Percentiles rank a stretch among this genome's conserved stretches.
Conservation (phyloP, 2,113 vertebrate genomes). For the Sciurus niger region DNA sequence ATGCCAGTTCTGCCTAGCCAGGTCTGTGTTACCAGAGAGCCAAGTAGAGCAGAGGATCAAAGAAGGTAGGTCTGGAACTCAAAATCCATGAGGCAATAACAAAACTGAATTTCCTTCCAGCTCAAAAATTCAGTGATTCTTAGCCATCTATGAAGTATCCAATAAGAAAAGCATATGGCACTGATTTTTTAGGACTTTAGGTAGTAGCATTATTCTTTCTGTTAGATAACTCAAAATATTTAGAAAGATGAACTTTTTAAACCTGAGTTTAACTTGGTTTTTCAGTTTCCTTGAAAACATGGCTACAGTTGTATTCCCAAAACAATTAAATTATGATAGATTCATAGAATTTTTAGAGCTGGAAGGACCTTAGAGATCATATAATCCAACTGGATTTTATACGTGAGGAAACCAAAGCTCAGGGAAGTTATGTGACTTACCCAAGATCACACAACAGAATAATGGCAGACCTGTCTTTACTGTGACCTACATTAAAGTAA, state of each 20-base stretch:
- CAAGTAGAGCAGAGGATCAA: conserved; percentile 86
- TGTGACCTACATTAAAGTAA: conserved; percentile 40
- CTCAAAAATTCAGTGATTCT: conserved; percentile 80
- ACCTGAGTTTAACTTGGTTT: conserved; percentile 20
- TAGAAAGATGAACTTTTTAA: conserved; percentile 12
- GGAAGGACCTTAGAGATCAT: conserved; percentile 68
- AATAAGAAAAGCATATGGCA: not conserved
- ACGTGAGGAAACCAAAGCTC: conserved; percentile 35
- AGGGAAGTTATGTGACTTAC: conserved; percentile 57
- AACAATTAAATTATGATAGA: conserved; percentile 71
- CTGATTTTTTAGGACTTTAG: conserved; percentile 29
- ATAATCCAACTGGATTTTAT: conserved; percentile 64
- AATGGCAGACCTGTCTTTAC: conserved; percentile 36
- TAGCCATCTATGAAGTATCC: not conserved
- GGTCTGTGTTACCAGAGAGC: conserved; percentile 85
- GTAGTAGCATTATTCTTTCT: conserved; percentile 9
- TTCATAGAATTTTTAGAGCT: conserved; percentile 81
- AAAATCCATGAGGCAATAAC: conserved; percentile 83
- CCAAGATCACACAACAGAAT: not conserved
- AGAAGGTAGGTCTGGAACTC: conserved; percentile 84
- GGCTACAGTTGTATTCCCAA: not conserved
- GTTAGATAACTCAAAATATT: not conserved
- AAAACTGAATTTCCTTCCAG: conserved; percentile 80
- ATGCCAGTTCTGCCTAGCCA: conserved; percentile 86
- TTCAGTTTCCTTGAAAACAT: conserved; percentile 62